Conservation (phyloP, 2,797 vertebrate species). For the Pseudocheirus occidentalis region DNA sequence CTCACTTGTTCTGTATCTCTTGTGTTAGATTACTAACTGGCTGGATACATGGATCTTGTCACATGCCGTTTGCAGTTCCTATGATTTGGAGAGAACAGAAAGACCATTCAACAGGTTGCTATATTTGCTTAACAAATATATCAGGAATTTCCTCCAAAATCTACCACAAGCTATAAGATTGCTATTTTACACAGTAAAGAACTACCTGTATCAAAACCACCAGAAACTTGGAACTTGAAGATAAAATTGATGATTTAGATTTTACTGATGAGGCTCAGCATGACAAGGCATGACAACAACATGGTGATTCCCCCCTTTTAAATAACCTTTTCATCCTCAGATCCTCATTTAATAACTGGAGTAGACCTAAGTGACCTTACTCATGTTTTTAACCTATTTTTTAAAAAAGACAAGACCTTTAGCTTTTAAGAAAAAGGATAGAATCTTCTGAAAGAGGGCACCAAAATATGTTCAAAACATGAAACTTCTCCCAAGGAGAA, state of each 20-base stretch:
- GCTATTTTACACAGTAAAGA: not conserved
- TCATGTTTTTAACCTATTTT: not conserved
- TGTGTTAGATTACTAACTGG: constrained; percentile 1
- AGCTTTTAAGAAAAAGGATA: not conserved
- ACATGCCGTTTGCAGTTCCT: not conserved
- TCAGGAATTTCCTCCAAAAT: not conserved
- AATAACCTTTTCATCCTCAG: not conserved
- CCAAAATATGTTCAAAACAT: not conserved
- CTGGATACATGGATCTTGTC: constrained; percentile 3
- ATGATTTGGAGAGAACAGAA: constrained; percentile 4
- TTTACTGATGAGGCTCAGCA: not conserved
- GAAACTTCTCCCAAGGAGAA: not conserved
- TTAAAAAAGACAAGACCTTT: not conserved
- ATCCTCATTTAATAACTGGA: not conserved
- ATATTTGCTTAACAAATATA: not conserved
- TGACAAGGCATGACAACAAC: not conserved
- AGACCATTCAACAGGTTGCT: not conserved
- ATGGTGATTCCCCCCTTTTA: not conserved
- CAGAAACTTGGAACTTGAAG: not conserved
- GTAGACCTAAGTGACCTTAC: not conserved
- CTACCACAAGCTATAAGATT: not conserved
- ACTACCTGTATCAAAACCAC: not conserved
- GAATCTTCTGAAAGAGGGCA: not conserved
- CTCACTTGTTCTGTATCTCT: not conserved
- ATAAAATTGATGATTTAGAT: not conserved